These are phyloP conservation scores for sheep (Ovis aries) DNA, from an alignment of 2,113 vertebrate genomes.

Conservation along the genomic window ARS-UI_Ramb_v3.0 NC_056059.1:36626501-36627000, in stretches of 20 bases:
- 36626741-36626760: neutral
- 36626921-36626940: conserved; percentile 17
- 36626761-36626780: neutral
- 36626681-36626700: neutral
- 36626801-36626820: neutral
- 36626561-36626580: conserved; percentile 8
- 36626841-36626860: neutral
- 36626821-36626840: conserved; percentile 5
- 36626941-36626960: neutral
- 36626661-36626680: neutral
- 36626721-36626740: conserved; percentile 18
- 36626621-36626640: neutral
- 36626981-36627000: neutral
- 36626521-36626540: neutral
- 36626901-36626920: neutral
- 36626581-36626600: neutral
- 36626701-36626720: neutral
- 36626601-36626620: neutral
- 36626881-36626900: neutral
- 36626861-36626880: neutral
- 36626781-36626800: neutral
- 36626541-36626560: neutral
- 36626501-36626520: neutral
- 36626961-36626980: conserved; percentile 51
- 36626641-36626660: neutral